Evolutionary conservation across 2,888 invertebrate genomes (phyloP).

Genomic region (Busseola fusca): DNA sequence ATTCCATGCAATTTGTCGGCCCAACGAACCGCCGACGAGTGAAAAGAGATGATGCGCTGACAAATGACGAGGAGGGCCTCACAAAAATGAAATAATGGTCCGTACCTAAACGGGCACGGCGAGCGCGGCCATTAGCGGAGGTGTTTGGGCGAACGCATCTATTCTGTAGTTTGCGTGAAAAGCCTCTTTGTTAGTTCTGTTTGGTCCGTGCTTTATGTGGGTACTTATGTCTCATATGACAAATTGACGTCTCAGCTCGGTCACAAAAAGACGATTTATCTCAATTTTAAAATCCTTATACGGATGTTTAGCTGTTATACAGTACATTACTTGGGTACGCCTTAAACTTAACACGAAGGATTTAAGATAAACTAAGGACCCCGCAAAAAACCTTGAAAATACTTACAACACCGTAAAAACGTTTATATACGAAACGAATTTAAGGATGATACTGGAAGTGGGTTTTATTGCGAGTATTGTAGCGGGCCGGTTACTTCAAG

Average conservation of each 20-base stretch:
- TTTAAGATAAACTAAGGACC: conserved; percentile 10
- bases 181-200: conserved; percentile 87
- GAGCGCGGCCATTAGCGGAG: conserved; percentile 86
- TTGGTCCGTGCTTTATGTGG: conserved; percentile 86
- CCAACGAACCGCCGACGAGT: conserved; percentile 82
- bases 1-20: conserved; percentile 87
- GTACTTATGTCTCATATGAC: conserved; percentile 86
- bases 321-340: conserved; percentile 25
- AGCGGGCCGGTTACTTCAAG: neutral
- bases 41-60: conserved; percentile 88
- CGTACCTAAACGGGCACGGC: conserved; percentile 85
- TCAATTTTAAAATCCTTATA: conserved; percentile 71
- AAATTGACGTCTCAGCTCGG: conserved; percentile 78
- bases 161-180: conserved; percentile 87
- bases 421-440: neutral
- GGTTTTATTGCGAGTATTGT: neutral
- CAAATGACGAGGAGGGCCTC: conserved; percentile 87
- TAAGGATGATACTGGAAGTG: neutral
- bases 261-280: conserved; percentile 80
- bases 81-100: conserved; percentile 88
- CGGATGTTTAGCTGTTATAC: conserved; percentile 46
- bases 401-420: neutral
- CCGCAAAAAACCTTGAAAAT: neutral
- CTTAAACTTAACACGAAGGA: conserved; percentile 16
- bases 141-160: conserved; percentile 88